Evolutionary conservation across 2,888 invertebrate species (phyloP), one percentile per base, ranked within the genome.

Genomic region (Sinhomidia bicolor): DNA sequence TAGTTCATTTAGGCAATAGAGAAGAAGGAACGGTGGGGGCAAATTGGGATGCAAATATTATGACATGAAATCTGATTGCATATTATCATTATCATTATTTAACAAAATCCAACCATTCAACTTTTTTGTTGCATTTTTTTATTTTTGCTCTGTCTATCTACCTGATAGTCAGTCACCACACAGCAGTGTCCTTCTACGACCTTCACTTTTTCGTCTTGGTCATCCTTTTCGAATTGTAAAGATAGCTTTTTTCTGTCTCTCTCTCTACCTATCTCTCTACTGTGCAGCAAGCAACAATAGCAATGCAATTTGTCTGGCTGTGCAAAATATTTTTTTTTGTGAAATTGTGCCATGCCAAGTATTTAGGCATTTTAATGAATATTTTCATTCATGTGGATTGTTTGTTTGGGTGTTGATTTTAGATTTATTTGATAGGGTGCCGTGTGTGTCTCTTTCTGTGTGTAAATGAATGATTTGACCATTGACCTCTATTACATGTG

Each of bases 131-230:
- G 10, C 14, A 10, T n/a, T 47, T 47, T 57, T 57, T 57, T 57
- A 57, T 57, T 57, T 17, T 12, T n/a, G 7, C 54, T 47, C 14
- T 9, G 10, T 14, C 14, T 47, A 14, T 47, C 14, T 47, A 47
- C 47, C 47, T 47, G n/a, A n/a, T n/a, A n/a, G n/a, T n/a, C n/a
- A n/a, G n/a, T 60, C 17, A 60, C 20, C 23, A 20, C 5, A 10
- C 60, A 60, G 12, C 29, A n/a, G n/a, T n/a, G 68, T n/a, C 68
- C 68, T 68, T 68, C 68, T 29, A 4, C 68, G 68, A 68, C 68
- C 68, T 68, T 68, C 71, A 71, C 71, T 71, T 71, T 71, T 71
- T 41, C 29, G 10, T 36, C 71, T 44, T 71, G 20, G 44, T 71
- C 54, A 47, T 47, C 54, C 54, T 57, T n/a, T 44, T 20, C 17